Evolutionary conservation across 2,113 vertebrate genomes (phyloP), one percentile per base, ranked within the genome.

Genomic region (Sigmodon hispidus): DNA sequence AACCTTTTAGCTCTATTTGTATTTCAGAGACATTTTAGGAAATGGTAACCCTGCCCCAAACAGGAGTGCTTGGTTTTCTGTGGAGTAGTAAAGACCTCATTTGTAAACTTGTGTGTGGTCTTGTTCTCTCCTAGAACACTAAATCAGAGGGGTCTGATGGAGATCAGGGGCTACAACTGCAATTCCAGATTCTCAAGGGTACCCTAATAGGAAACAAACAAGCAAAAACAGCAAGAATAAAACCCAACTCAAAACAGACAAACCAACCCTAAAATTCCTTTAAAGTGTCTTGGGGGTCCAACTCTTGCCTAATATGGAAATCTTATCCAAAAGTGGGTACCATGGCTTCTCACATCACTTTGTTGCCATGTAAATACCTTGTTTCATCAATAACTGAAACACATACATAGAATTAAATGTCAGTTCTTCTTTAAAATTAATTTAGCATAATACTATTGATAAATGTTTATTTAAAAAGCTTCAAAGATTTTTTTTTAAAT

Each of bases 1-100:
- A 89, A 96, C 70, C 70, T 29, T 31, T 94, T 79, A 57, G 80
- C 84, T 50, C 63, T 95, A 57, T 89, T 93, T 94, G 76, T 96
- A 73, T 93, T 95, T 95, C 50, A n/a, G 55, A 90, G 86, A 65
- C 31, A 92, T 48, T 92, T 96, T 79, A 57, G 95, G 83, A 85
- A 95, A 84, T 65, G 50, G 40, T 50, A 93, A 84, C 65, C 72
- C 77, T 90, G n/a, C 69, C 73, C 79, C 70, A 90, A 89, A 40
- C 73, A 89, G 29, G 24, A 69, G 26, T 70, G 43, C 24, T 93
- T 88, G 67, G 48, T 93, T 90, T 87, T 65, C 57, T 84, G 11
- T 34, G 70, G 43, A 86, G n/a, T 57, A 69, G 70, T 73, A 59
- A 40, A 70, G 65, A 19, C 94, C 26, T 69, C 75, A 31, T 91